These are phyloP conservation scores for Drosophila kanekoi DNA, from an alignment of 2,888 invertebrate species.

Conservation along the genomic window DNA sequence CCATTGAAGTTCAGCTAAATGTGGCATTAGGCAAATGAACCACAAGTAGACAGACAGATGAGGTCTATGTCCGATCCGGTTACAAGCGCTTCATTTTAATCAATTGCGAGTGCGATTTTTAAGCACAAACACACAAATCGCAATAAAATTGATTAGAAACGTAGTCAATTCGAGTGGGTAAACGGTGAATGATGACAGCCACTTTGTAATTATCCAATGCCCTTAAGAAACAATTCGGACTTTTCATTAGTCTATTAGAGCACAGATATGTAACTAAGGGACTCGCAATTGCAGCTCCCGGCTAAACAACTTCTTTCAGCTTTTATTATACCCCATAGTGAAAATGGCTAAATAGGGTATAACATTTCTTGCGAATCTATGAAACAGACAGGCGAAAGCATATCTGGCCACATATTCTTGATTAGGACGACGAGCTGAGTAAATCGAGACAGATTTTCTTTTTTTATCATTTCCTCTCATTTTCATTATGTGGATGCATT, in stretches of 20 bases:
- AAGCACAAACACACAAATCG: constrained; percentile 46
- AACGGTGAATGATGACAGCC: constrained; percentile 22
- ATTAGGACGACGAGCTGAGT: no score
- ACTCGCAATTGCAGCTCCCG: constrained; percentile 10
- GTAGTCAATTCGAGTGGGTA: constrained; percentile 9
- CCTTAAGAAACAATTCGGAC: constrained; percentile 9
- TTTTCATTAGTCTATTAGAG: constrained; percentile 51
- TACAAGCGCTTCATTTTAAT: constrained; percentile 43
- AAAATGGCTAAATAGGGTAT: no score
- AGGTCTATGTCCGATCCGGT: constrained; percentile 23
- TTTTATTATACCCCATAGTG: neutral
- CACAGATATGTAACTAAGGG: constrained; percentile 13
- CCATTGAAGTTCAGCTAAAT: constrained; percentile 24
- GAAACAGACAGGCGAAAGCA: no score
- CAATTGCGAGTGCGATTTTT: constrained; percentile 34
- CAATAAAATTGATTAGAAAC: constrained; percentile 35
- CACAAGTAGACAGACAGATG: constrained; percentile 10
- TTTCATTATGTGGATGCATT: no score
- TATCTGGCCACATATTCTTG: no score
- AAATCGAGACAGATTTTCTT: no score
- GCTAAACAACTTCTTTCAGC: constrained; percentile 15
- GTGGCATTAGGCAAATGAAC: constrained; percentile 11
- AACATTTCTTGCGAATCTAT: no score
- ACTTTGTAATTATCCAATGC: constrained; percentile 41
- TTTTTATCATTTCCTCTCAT: no score